Evolutionary conservation across 2,888 invertebrate species (phyloP), one percentile per base, ranked within the genome.

Genomic region (Hemaris fuciformis): DNA sequence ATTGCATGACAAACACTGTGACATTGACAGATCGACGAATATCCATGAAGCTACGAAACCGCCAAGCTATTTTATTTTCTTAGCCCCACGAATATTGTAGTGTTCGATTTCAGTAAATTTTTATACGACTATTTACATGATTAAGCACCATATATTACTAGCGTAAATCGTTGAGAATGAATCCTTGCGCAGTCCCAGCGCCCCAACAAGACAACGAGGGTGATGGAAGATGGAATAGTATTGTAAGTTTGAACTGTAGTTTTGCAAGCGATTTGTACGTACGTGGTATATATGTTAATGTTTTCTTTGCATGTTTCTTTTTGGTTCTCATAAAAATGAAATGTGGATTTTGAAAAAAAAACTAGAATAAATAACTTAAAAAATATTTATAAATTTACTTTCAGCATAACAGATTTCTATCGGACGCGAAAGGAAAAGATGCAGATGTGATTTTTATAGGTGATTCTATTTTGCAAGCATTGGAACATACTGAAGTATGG

Each of bases 381-480:
- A n/a, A n/a, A n/a, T 61, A 62, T 62, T 64, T 57, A 62, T 61
- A 64, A 57, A 66, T 60, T 68, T 66, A 69, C 77, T 94, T 93
- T 65, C 89, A 97, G 97, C 98, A 98, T 84, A 95, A 97, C 75
- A 94, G 97, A 74, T 98, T 97, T 87, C 93, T 98, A 62, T 94
- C 94, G 10, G 97, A 98, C 84, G 96, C 97, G 6, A 95, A 96
- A 81, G 98, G 97, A 75, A 96, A 96, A 88, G 98, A 98, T 88
- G 98, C 97, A 13, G 98, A 98, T 84, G 97, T 98, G 31, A 94
- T 98, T 72, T 97, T 98, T 76, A 94, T 98, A 68, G 98, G 98
- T 0, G 98, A 98, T 88, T 97, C 97, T 53, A 94, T 98, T 70
- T 92, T 98, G 64, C 96, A 96, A 87, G 95, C 96, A 57, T 88